Percentiles rank a stretch among this genome's conserved stretches.
These are phyloP conservation scores for Alaudala cheleensis DNA, from an alignment of 2,113 vertebrate genomes.

Conservation along the genomic window DNA sequence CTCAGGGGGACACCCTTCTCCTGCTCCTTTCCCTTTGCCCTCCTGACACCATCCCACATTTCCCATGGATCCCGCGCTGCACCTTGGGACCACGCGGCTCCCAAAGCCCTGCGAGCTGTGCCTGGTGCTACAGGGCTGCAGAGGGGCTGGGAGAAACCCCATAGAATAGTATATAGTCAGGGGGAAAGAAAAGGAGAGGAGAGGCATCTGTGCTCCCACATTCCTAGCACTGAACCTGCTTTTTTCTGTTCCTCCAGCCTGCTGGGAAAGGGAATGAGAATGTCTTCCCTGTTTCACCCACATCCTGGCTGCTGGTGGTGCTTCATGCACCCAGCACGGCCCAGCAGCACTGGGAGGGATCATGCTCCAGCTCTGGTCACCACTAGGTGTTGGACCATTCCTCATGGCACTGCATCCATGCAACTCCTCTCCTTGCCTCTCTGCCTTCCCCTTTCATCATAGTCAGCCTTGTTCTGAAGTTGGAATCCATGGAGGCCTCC, in stretches of 20 bases:
- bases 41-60: neutral
- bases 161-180: rapidly evolving
- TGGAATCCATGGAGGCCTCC: neutral
- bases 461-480: neutral
- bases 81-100: rapidly evolving
- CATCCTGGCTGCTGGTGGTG: neutral
- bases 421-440: neutral
- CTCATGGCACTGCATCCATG: rapidly evolving
- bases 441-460: neutral
- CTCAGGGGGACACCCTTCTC: neutral
- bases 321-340: neutral
- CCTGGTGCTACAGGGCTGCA: neutral
- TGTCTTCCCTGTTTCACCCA: neutral
- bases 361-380: neutral
- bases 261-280: neutral
- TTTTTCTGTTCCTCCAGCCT: neutral
- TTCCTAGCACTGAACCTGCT: neutral
- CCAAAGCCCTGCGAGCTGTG: rapidly evolving
- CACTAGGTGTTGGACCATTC: neutral
- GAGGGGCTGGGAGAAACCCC: neutral
- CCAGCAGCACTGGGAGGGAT: neutral
- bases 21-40: neutral
- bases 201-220: neutral
- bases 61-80: neutral
- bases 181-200: neutral